Percentiles rank a stretch among this genome's conserved stretches.
Evolutionary conservation across 2,113 vertebrate genomes (phyloP).

Genomic region (Crotalus horridus): DNA sequence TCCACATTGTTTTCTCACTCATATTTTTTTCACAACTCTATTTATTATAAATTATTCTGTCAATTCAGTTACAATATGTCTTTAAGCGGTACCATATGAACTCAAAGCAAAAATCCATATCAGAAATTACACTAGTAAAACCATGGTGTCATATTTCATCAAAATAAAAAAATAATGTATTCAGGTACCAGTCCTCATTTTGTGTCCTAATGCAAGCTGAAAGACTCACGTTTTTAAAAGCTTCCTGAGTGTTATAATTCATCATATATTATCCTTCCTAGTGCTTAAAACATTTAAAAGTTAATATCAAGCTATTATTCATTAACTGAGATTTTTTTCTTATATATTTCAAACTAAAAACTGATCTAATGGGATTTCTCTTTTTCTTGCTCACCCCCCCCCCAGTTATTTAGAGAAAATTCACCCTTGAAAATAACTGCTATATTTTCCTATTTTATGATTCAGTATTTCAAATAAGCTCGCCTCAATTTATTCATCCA

Average conservation of each 20-base stretch:
- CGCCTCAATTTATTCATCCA: background rate
- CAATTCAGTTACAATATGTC: background rate
- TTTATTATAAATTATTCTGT: background rate
- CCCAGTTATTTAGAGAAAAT: background rate
- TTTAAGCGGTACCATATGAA: background rate
- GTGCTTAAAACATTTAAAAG: background rate
- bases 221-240: background rate
- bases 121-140: background rate
- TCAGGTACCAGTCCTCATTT: background rate
- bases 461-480: background rate
- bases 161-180: background rate
- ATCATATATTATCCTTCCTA: background rate
- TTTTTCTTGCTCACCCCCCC: background rate
- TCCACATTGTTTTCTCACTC: background rate
- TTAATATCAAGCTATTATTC: background rate
- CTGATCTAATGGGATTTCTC: background rate
- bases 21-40: background rate
- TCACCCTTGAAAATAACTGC: background rate
- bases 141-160: background rate
- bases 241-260: background rate
- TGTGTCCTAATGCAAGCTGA: background rate
- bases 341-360: background rate
- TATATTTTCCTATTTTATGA: background rate
- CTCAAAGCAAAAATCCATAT: background rate
- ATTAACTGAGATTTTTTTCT: background rate